phyloP scores from a whole-genome alignment of 2,113 vertebrate genomes.

The Spheniscus mendiculus region DNA sequence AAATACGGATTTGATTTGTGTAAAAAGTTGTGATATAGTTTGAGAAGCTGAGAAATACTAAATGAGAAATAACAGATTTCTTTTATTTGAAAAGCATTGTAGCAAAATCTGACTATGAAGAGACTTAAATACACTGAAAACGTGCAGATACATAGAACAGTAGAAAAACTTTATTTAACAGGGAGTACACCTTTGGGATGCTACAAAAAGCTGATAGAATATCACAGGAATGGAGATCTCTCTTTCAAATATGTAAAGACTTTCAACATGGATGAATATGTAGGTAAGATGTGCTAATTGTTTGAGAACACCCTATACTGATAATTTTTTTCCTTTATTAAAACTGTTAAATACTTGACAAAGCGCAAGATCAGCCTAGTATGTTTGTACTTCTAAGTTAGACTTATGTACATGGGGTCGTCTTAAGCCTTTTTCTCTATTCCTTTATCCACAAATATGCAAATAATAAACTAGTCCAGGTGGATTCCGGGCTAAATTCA shows the following conservation, averaged over 20 bases:
- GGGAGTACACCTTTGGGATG: conserved; percentile 85
- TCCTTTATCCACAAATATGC: neutral
- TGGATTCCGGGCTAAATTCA: neutral
- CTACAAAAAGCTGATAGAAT: conserved; percentile 85
- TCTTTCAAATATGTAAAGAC: conserved; percentile 87
- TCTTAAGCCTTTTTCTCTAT: neutral
- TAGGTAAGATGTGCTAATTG: conserved; percentile 72
- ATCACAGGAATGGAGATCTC: conserved; percentile 81
- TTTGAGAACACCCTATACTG: neutral
- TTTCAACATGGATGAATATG: conserved; percentile 88
- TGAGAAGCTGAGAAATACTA: neutral
- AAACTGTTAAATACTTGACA: neutral
- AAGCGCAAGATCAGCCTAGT: neutral
- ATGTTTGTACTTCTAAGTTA: neutral
- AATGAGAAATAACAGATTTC: neutral
- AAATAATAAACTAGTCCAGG: neutral
- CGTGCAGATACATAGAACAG: neutral
- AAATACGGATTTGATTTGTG: neutral
- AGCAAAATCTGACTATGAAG: neutral
- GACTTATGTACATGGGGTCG: neutral
- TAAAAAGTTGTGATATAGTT: neutral
- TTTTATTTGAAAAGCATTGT: neutral
- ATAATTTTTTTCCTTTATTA: neutral
- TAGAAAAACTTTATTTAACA: conserved; percentile 65
- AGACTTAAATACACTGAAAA: neutral